phyloP scores from a whole-genome alignment of 2,797 vertebrate species.

The Capromys pilorides region DNA sequence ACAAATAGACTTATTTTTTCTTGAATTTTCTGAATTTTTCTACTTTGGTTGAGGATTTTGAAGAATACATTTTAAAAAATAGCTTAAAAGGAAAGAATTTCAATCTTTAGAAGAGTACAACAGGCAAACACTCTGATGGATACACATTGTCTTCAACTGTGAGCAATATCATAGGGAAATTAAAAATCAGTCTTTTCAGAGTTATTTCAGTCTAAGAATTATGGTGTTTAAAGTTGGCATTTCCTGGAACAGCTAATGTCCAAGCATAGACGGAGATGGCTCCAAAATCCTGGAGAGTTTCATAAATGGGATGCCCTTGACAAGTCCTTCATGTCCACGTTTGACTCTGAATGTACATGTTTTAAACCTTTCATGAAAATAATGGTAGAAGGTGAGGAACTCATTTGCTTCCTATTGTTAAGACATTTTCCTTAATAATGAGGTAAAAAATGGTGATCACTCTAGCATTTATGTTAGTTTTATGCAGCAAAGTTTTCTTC shows the following conservation, averaged over 20 bases:
- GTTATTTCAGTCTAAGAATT: neutral
- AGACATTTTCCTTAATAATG: neutral
- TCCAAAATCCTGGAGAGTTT: neutral
- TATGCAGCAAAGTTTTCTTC: neutral
- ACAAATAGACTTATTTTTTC: neutral
- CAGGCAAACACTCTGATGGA: neutral
- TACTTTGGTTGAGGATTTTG: neutral
- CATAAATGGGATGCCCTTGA: fast-evolving
- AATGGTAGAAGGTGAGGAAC: neutral
- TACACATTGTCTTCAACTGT: neutral
- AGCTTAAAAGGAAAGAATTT: neutral
- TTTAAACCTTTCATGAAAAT: neutral
- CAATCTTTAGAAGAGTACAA: neutral
- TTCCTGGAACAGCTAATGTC: neutral
- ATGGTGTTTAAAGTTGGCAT: no score
- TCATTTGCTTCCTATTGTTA: neutral
- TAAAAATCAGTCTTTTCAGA: neutral
- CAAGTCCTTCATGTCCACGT: neutral
- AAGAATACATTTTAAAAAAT: neutral
- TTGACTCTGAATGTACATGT: neutral
- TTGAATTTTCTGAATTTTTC: neutral
- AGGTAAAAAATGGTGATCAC: neutral
- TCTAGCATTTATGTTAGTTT: neutral
- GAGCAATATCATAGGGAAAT: neutral
- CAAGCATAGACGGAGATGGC: neutral